Base-by-base conservation (phyloP, 1,140 invertebrate species). In the Teleopsis dalmanni region DNA sequence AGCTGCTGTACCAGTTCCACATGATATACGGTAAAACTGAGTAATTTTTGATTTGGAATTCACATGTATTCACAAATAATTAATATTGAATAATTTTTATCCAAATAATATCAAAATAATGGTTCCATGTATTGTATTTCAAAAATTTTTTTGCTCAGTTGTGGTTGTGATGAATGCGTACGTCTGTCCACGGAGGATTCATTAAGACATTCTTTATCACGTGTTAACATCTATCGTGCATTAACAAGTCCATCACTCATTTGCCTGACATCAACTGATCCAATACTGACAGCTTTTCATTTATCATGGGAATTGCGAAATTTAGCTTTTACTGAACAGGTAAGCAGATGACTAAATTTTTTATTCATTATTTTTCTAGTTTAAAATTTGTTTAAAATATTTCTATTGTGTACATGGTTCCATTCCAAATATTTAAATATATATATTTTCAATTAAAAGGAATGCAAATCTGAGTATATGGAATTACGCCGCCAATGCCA, bases 211-310 rank as follows among this genome's bases (percentile, higher is more conserved):
- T 96, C 92, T 0, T 76, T 89, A 26, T 89, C 89, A 0, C 78
- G 93, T 33, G 85, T 97, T 11, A 95, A 95, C 62, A 89, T 93
- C 49, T 97, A 95, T 71, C 79, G 83, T 53, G 94, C 93, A 0
- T 71, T 98, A 16, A 85, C 92, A 1, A 93, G 88, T 66, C 92
- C 94, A 2, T 91, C 89, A 25, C 77, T 92, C 35, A 92, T 95
- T 52, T 86, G 87, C 1, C 68, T 94, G 4, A 91, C 88, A 38
- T 89, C 87, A 0, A 79, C 76, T 25, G 90, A 94, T 73, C 91
- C 90, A 9, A 78, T 94, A 29, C 73, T 91, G 31, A 90, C 84
- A 2, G 84, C 88, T 25, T 91, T 91, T 59, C 80, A 88, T 36
- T 66, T 91, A 13, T 88, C 87, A 19, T 88, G 85, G 81, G 89